Conservation (phyloP, 1,140 invertebrate genomes). For the Ctenoplectra terminalis region DNA sequence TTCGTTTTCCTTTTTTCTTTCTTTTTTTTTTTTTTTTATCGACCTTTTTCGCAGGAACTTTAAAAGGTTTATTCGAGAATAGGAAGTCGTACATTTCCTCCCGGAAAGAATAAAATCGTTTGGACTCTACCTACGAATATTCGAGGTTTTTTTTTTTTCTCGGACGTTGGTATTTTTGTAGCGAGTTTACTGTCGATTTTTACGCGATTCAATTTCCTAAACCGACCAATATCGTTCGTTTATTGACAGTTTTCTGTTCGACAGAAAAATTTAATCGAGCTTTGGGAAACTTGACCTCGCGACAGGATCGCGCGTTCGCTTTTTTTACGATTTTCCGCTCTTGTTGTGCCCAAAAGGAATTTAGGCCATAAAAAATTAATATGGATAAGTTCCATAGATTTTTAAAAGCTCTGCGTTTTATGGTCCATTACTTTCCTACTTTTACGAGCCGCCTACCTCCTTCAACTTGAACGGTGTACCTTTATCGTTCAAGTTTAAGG, state of each 20-base stretch:
- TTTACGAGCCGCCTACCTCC: constrained; percentile 1
- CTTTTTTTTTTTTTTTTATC: neutral
- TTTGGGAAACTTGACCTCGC: neutral
- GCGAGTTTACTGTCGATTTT: neutral
- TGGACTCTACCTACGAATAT: neutral
- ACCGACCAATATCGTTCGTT: constrained; percentile 18
- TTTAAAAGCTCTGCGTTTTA: constrained; percentile 41
- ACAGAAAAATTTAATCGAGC: neutral
- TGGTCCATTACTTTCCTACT: constrained; percentile 2
- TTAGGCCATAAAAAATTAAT: constrained; percentile 23
- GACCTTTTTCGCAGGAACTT: neutral
- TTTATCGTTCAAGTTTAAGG: neutral
- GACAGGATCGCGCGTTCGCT: neutral
- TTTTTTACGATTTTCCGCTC: constrained; percentile 19
- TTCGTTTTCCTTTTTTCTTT: neutral
- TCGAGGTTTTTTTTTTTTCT: neutral
- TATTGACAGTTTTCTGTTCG: neutral
- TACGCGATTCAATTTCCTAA: constrained; percentile 27
- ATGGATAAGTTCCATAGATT: constrained; percentile 31
- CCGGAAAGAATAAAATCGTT: neutral
- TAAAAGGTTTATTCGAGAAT: neutral
- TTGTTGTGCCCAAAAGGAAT: constrained; percentile 1
- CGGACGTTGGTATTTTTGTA: neutral
- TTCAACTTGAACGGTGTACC: neutral
- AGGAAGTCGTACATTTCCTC: neutral